Percentiles rank a stretch among this genome's conserved stretches.
phyloP scores from a whole-genome alignment of 2,797 vertebrate species.

The Trachurus trachurus region DNA sequence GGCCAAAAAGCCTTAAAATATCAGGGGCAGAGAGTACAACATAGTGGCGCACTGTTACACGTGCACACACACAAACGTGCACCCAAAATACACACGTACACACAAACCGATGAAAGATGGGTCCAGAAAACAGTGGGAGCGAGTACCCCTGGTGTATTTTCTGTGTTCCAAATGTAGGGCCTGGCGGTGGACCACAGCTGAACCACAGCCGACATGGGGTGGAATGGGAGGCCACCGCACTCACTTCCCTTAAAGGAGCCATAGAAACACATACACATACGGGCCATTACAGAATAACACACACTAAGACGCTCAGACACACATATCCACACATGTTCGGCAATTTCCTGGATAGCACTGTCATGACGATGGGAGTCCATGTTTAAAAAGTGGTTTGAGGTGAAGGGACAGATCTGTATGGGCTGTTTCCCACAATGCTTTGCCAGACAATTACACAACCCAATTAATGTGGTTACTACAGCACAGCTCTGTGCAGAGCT shows the following conservation, averaged over 20 bases:
- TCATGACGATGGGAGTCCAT: constrained; percentile 76
- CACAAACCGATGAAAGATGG: constrained; percentile 76
- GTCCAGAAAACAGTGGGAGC: constrained; percentile 76
- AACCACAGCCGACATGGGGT: constrained; percentile 83
- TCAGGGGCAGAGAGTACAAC: constrained; percentile 78
- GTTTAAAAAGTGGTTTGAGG: constrained; percentile 82
- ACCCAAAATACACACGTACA: constrained; percentile 66
- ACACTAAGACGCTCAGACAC: constrained; percentile 49
- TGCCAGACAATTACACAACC: constrained; percentile 84
- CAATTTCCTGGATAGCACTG: constrained; percentile 78
- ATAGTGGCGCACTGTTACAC: constrained; percentile 59
- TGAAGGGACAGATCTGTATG: constrained; percentile 76
- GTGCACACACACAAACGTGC: constrained; percentile 40
- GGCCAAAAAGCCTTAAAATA: constrained; percentile 80
- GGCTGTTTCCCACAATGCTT: constrained; percentile 80
- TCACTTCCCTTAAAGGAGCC: constrained; percentile 81
- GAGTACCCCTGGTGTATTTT: constrained; percentile 78
- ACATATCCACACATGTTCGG: constrained; percentile 64
- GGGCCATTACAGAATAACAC: constrained; percentile 53
- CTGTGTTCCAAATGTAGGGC: constrained; percentile 82
- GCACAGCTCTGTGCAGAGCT: constrained; percentile 47
- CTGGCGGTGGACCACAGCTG: constrained; percentile 81
- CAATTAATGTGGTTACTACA: constrained; percentile 83
- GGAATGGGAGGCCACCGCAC: constrained; percentile 78
- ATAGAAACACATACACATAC: constrained; percentile 64